These are phyloP conservation scores for Drosophila aldrichi DNA, from an alignment of 2,888 invertebrate species.

Conservation along the genomic window DNA sequence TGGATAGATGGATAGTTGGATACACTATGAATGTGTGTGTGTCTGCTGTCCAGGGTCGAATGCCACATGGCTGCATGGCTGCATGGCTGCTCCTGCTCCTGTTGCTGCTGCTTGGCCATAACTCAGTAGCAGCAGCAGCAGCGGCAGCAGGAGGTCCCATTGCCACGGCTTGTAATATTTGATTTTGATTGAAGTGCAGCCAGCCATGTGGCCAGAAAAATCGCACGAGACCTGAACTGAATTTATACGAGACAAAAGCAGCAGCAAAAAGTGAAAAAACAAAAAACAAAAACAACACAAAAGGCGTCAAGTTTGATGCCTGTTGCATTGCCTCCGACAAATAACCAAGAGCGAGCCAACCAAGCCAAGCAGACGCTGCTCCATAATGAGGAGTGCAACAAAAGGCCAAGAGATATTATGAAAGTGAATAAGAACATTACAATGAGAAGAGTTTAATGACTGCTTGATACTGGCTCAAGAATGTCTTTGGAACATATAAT, in stretches of 20 bases:
- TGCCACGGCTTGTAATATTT: constrained; percentile 64
- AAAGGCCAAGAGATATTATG: constrained; percentile 27
- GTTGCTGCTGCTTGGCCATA: constrained; percentile 37
- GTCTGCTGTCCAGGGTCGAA: constrained; percentile 32
- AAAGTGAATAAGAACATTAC: background rate
- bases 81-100: background rate
- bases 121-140: constrained; percentile 42
- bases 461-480: background rate
- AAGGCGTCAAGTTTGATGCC: constrained; percentile 37
- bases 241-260: constrained; percentile 37
- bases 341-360: background rate
- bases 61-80: constrained; percentile 21
- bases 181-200: constrained; percentile 77
- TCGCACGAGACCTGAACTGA: constrained; percentile 56
- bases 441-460: background rate
- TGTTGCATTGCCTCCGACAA: constrained; percentile 57
- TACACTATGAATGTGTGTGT: constrained; percentile 1
- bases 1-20: constrained; percentile 23
- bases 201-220: constrained; percentile 70
- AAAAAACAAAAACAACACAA: background rate
- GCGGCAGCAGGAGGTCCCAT: constrained; percentile 8
- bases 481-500: too few relatives aligned
- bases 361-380: background rate
- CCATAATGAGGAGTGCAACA: constrained; percentile 57
- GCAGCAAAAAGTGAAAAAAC: constrained; percentile 1